A percentile compares a stretch with the other conserved stretches of the same genome.
Conservation (phyloP, 2,888 invertebrate species). For the Balanococcus diminutus region DNA sequence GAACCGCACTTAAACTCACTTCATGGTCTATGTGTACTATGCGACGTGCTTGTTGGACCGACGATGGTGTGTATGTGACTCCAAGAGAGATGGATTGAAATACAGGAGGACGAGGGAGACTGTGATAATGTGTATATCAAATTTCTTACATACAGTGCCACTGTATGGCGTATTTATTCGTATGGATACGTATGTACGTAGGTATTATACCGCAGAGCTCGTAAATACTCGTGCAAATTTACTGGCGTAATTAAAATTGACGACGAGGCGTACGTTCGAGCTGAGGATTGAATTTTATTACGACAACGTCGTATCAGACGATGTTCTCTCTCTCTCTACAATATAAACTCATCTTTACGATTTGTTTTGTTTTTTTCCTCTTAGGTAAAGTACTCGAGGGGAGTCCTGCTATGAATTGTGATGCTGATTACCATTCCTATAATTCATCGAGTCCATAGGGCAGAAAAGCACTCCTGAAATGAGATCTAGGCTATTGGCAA, state of each 20-base stretch:
- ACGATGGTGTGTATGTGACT: background rate
- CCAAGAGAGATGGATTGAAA: background rate
- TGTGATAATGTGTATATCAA: background rate
- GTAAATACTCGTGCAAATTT: background rate
- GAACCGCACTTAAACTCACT: background rate
- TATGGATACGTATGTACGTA: background rate
- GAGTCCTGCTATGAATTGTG: too few relatives aligned
- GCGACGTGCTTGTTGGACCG: background rate
- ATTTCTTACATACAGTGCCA: background rate
- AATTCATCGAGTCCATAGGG: too few relatives aligned
- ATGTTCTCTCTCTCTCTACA: too few relatives aligned
- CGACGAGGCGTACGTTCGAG: background rate
- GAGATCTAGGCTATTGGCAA: too few relatives aligned
- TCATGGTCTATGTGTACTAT: background rate
- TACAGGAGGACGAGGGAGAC: background rate
- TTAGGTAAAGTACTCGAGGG: too few relatives aligned
- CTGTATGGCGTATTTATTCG: background rate
- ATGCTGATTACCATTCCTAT: too few relatives aligned
- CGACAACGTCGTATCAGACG: background rate
- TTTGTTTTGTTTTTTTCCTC: too few relatives aligned
- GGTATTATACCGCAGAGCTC: background rate
- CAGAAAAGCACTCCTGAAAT: too few relatives aligned
- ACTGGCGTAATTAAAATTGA: constrained; percentile 14
- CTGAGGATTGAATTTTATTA: constrained; percentile 1
- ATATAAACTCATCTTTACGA: too few relatives aligned